Percentiles rank a stretch among this genome's conserved stretches.
phyloP scores from a whole-genome alignment of 2,113 vertebrate species.

The Steatornis caripensis region DNA sequence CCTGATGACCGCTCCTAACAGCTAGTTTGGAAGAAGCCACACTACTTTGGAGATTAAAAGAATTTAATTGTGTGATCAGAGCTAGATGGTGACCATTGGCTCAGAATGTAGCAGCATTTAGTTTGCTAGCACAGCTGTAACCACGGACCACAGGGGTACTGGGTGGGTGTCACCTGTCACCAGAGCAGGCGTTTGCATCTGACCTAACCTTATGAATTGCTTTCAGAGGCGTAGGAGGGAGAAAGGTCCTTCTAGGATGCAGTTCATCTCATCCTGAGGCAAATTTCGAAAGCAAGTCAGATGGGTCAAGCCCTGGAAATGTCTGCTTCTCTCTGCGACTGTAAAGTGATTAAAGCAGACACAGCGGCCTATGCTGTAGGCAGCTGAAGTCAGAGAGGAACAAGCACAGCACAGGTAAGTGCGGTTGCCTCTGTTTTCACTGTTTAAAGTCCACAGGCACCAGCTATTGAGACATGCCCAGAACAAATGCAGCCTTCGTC shows the following conservation, averaged over 20 bases:
- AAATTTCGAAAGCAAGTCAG: neutral
- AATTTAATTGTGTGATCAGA: neutral
- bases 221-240: neutral
- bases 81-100: neutral
- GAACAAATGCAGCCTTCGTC: neutral
- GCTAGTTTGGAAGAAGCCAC: neutral
- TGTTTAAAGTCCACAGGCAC: neutral
- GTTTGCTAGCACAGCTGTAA: neutral
- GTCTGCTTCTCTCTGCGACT: neutral
- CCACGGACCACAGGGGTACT: neutral
- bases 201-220: neutral
- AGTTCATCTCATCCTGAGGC: neutral
- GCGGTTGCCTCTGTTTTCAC: rapidly evolving
- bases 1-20: neutral
- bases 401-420: neutral
- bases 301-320: neutral
- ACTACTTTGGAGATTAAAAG: neutral
- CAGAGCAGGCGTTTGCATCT: neutral
- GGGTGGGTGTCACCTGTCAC: neutral
- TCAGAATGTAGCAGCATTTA: rapidly evolving
- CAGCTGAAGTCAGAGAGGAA: neutral
- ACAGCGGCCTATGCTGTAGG: neutral
- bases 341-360: neutral
- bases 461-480: neutral
- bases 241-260: neutral